Conservation (phyloP, 2,888 invertebrate genomes). For the Caenorhabditis sp. region DNA sequence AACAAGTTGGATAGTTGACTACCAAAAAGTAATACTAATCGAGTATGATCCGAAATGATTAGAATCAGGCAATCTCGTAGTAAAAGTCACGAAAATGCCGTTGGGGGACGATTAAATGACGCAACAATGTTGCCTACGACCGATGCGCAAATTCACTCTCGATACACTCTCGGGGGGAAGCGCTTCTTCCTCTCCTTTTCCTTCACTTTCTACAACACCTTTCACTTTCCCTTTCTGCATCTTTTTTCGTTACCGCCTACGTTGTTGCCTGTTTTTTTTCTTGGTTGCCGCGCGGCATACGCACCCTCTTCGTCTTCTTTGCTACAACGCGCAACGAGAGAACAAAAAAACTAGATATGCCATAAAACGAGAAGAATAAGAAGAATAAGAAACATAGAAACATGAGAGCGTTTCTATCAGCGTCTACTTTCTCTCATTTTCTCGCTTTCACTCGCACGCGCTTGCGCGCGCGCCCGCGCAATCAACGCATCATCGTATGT, state of each 20-base stretch:
- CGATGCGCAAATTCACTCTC: slow-evolving; percentile 1
- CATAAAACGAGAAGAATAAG: neutral
- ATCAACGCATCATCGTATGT: too few species aligned
- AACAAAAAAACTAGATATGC: slow-evolving; percentile 2
- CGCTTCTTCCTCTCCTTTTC: slow-evolving; percentile 2
- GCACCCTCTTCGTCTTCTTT: neutral
- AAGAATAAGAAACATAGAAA: neutral
- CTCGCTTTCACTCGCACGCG: neutral
- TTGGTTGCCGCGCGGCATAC: neutral
- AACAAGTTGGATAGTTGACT: neutral
- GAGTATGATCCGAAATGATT: neutral
- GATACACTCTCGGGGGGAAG: neutral
- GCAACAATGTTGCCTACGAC: neutral
- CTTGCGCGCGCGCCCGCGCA: too few species aligned
- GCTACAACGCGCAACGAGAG: neutral
- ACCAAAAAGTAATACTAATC: neutral
- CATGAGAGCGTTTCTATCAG: neutral
- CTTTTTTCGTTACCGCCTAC: slow-evolving; percentile 13
- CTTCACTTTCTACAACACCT: slow-evolving; percentile 19
- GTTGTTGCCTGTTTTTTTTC: slow-evolving; percentile 1
- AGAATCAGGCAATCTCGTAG: neutral
- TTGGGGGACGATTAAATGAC: neutral
- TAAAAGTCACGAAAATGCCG: neutral
- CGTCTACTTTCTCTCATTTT: neutral
- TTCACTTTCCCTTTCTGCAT: slow-evolving; percentile 7